Percentiles rank a stretch among this genome's conserved stretches.
Conservation (phyloP, 1,140 invertebrate genomes). For the Drosophila rhopaloa region DNA sequence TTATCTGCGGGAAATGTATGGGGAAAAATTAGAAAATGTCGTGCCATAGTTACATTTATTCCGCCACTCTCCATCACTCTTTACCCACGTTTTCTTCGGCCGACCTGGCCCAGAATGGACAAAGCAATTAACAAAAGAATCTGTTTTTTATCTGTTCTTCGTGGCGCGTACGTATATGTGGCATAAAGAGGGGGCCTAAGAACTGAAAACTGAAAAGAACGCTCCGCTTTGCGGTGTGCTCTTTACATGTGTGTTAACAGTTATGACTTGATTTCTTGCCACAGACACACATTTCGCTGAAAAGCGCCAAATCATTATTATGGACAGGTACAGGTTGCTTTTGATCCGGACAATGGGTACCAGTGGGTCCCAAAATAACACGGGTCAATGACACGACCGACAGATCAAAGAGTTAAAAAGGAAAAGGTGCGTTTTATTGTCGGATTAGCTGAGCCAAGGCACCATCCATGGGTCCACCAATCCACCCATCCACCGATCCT, state of each 20-base stretch:
- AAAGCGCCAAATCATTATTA: conserved; percentile 71
- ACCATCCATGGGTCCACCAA: background rate
- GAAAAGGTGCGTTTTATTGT: conserved; percentile 21
- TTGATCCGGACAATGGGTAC: conserved; percentile 40
- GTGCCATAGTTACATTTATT: conserved; percentile 49
- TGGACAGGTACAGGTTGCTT: conserved; percentile 50
- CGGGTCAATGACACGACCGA: conserved; percentile 44
- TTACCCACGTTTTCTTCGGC: conserved; percentile 37
- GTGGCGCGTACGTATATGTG: background rate
- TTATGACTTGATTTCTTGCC: conserved; percentile 76
- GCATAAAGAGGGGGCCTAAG: background rate
- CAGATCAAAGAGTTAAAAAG: background rate
- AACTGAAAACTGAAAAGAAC: conserved; percentile 23
- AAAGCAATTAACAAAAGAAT: conserved; percentile 51
- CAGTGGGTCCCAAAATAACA: conserved; percentile 8
- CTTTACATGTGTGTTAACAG: conserved; percentile 58
- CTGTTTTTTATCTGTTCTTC: conserved; percentile 35
- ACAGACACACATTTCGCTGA: conserved; percentile 45
- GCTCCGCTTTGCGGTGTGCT: conserved; percentile 36
- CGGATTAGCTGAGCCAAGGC: conserved; percentile 23
- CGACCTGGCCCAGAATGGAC: conserved; percentile 26
- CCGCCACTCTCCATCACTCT: conserved; percentile 29
- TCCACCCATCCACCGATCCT: conserved; percentile 11
- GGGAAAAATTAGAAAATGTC: conserved; percentile 56
- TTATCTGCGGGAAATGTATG: conserved; percentile 61